Percentiles rank a stretch among this genome's conserved stretches.
phyloP scores from a whole-genome alignment of 2,113 vertebrate genomes.

The Calyptommatus sinebrachiatus region DNA sequence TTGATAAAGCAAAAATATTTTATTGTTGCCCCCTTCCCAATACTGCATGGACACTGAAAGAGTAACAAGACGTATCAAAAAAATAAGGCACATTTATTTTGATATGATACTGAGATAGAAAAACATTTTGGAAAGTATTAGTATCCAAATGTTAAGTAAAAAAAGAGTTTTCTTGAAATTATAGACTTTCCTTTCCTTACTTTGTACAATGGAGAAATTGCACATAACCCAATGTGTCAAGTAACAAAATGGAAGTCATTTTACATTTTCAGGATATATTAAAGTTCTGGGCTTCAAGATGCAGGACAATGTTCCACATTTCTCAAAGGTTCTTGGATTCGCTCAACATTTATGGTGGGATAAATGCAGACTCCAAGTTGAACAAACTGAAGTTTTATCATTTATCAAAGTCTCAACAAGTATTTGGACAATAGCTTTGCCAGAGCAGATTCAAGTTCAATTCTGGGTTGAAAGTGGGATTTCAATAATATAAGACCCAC shows the following conservation, averaged over 20 bases:
- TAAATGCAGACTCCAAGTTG: conserved; percentile 57
- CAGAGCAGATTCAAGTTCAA: conserved; percentile 57
- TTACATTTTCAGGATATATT: conserved; percentile 59
- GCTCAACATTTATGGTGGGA: conserved; percentile 58
- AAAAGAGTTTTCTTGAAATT: conserved; percentile 64
- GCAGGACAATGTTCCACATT: conserved; percentile 47
- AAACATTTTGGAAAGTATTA: conserved; percentile 65
- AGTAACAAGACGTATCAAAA: conserved; percentile 78
- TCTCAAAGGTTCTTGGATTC: conserved; percentile 58
- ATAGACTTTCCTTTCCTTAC: conserved; percentile 55
- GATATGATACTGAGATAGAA: conserved; percentile 80
- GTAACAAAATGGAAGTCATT: conserved; percentile 70
- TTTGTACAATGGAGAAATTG: conserved; percentile 73
- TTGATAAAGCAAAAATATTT: conserved; percentile 63
- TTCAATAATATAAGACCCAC: conserved; percentile 42
- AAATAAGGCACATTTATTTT: conserved; percentile 85
- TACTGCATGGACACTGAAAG: conserved; percentile 69
- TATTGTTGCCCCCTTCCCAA: conserved; percentile 54
- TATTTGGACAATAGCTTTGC: conserved; percentile 74
- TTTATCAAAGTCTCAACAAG: conserved; percentile 58
- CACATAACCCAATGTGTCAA: conserved; percentile 78
- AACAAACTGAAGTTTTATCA: conserved; percentile 48
- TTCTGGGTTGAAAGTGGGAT: conserved; percentile 52
- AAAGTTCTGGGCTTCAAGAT: conserved; percentile 60
- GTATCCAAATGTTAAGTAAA: conserved; percentile 77